Conservation (phyloP, 2,797 vertebrate species). For the Acridotheres tristis region DNA sequence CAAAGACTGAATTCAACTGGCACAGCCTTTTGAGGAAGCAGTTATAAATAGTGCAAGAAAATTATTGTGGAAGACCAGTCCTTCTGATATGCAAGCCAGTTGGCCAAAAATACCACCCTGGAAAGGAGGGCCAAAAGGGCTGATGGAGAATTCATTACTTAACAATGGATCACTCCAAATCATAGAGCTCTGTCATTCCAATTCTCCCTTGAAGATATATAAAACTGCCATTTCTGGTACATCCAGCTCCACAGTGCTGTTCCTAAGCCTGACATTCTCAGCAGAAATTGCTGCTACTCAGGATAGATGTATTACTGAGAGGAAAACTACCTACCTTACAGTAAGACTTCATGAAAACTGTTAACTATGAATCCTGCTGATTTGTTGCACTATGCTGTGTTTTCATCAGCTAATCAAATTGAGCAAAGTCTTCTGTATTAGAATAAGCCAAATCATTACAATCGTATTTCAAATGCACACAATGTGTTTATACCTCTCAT, state of each 20-base stretch:
- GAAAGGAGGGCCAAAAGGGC: neutral
- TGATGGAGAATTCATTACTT: neutral
- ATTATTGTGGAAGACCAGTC: neutral
- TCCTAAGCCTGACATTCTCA: neutral
- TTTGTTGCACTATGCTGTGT: conserved; percentile 11
- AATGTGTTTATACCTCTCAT: conserved; percentile 3
- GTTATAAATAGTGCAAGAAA: neutral
- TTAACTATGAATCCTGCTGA: conserved; percentile 16
- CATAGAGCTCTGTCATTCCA: neutral
- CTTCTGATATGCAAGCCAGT: neutral
- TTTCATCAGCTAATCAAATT: conserved; percentile 52
- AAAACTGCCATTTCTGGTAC: neutral
- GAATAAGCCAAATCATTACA: conserved; percentile 5
- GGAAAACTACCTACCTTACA: neutral
- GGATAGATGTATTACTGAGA: neutral
- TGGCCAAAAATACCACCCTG: neutral
- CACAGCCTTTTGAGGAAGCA: neutral
- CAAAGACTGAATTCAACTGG: neutral
- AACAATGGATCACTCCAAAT: neutral
- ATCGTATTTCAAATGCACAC: neutral
- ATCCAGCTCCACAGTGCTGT: neutral
- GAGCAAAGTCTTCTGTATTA: neutral
- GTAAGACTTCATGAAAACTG: neutral
- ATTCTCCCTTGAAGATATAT: neutral
- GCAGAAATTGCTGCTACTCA: neutral